phyloP scores from a whole-genome alignment of 2,888 invertebrate species.

The Melieria omissa region DNA sequence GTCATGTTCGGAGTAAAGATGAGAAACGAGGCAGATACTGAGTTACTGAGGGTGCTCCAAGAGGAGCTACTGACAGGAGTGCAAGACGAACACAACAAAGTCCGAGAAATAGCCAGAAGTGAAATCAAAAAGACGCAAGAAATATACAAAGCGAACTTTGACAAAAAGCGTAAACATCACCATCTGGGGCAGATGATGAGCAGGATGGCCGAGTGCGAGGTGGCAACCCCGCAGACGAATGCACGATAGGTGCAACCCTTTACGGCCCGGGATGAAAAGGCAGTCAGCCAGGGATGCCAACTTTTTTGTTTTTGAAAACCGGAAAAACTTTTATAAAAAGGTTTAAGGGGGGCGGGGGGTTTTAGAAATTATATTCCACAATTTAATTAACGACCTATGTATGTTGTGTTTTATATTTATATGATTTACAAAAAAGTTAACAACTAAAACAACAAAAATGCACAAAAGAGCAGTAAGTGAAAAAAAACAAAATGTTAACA shows the following conservation, averaged over 20 bases:
- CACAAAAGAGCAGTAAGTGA: too few species aligned
- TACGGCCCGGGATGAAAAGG: fast-evolving
- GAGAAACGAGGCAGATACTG: constrained; percentile 19
- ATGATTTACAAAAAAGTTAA: too few species aligned
- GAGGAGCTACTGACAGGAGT: constrained; percentile 27
- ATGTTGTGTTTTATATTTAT: too few species aligned
- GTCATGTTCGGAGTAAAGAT: constrained; percentile 36
- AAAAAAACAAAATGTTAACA: too few species aligned
- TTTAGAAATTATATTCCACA: too few species aligned
- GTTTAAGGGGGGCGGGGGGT: too few species aligned
- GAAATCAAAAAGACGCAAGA: constrained; percentile 33
- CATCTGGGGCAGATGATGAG: constrained; percentile 21
- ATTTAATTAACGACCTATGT: too few species aligned
- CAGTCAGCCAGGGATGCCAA: too few species aligned
- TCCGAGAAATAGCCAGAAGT: constrained; percentile 25
- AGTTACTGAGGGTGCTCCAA: constrained; percentile 24
- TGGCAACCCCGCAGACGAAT: neutral
- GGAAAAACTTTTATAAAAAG: too few species aligned
- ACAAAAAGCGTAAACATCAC: constrained; percentile 36
- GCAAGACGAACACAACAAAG: constrained; percentile 33
- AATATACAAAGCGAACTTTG: constrained; percentile 33
- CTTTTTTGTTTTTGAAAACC: too few species aligned
- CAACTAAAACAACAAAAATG: too few species aligned
- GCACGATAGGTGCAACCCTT: too few species aligned
- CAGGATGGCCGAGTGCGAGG: constrained; percentile 26